Evolutionary conservation across 2,888 invertebrate genomes (phyloP), one percentile per base, ranked within the genome.

Genomic region (Apamea epomidion): DNA sequence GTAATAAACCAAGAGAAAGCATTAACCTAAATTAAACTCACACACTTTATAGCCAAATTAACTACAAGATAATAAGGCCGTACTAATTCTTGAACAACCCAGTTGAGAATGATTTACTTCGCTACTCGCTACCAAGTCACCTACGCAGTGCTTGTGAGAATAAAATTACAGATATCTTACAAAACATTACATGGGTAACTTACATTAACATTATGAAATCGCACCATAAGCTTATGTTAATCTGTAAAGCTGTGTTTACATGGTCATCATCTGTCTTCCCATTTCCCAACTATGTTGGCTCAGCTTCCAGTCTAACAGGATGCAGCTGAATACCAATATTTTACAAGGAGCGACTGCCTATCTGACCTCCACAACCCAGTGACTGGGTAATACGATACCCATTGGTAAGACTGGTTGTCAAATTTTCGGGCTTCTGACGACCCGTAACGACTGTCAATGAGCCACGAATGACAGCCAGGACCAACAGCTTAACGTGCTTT

Each of bases 181-280:
- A 88, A 87, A 88, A 83, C 72, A 80, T 83, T 83, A 86, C 87
- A 86, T 72, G 42, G 84, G 32, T 78, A 65, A 70, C 70, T 83
- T 79, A 78, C 77, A 76, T 74, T 69, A 62, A 69, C 18, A 54
- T 83, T 86, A 76, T 83, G 81, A 74, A 88, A 86, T 73, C 70
- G 18, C 37, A 51, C 83, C 74, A 71, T 82, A 58, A 74, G 29
- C 48, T 78, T 86, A 86, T 79, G 86, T 54, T 86, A 82, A 88
- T 85, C 6, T 64, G 6, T 88, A 70, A 85, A 6, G 85, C 45
- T 74, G 67, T 48, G 21, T 67, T 8, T 25, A 58, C 77, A 77
- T 32, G 62, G 1, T 45, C 16, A 48, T 48, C 14, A 42, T 42
- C 42, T 42, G 42, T 7, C 42, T 5, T 7, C 7, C 42, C 42